Base-by-base conservation (phyloP, 2,888 invertebrate genomes). In the Meiosimyza decipiens region DNA sequence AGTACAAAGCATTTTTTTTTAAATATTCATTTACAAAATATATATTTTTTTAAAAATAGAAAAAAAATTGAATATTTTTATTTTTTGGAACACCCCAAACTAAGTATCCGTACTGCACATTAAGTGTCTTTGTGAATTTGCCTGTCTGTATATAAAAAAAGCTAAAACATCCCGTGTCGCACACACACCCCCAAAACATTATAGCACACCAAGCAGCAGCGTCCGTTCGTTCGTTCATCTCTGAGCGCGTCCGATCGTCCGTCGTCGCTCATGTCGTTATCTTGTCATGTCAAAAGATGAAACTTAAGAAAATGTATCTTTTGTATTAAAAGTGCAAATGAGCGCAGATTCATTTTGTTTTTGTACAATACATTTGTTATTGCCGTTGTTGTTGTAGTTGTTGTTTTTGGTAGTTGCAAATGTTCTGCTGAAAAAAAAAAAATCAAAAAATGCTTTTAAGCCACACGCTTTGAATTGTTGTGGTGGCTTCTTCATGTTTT, bases 201-300 rank as follows among this genome's bases (percentile, higher is more conserved):
- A 40, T 40, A 40, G 40, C 40, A 40, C 40, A 40, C 40, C 40
- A 40, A 40, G 40, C 9, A 40, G 9, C 40, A 9, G 40, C 40
- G 40, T 40, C 40, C 40, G 40, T 9, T 3, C 40, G 40, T 9
- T 40, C 40, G 9, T 40, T 9, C 40, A 40, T 9, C 40, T 28
- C 28, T 28, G 40, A 40, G 6, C 54, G 49, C 57, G 64, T 50
- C 54, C 50, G 47, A 28, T 28, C 62, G 47, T 28, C 54, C 47
- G 33, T 49, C 73, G 78, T 72, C 77, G 76, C 79, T 80, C 79
- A 82, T 84, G 81, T 84, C 84, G 83, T 83, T 83, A 84, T 83
- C 83, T 83, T 83, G 82, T 83, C 83, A 82, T 82, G 83, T 82
- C 83, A 82, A 82, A 83, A 40, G 40, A 82, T 82, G 82, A 82